phyloP scores from a whole-genome alignment of 2,888 invertebrate genomes.

The Saturnia pavonia region DNA sequence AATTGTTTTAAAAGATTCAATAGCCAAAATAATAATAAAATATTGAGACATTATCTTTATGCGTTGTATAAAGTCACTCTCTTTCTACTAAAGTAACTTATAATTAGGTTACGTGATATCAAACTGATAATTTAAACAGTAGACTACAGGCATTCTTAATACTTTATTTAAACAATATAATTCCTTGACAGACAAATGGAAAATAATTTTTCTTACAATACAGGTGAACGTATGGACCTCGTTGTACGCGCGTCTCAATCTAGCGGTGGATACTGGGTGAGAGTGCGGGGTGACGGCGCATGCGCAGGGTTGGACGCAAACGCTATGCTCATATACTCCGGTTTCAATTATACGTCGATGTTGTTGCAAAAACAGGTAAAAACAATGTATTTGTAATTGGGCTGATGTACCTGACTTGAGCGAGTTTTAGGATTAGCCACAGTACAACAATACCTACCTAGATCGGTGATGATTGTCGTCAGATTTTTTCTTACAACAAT shows the following conservation, averaged over 20 bases:
- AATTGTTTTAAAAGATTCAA: too few relatives aligned
- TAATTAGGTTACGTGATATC: too few relatives aligned
- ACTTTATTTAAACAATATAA: neutral
- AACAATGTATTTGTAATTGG: neutral
- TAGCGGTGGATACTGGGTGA: conserved; percentile 79
- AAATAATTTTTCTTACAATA: conserved; percentile 34
- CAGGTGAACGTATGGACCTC: conserved; percentile 85
- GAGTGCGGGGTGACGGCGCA: conserved; percentile 72
- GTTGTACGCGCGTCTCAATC: conserved; percentile 77
- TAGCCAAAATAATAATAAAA: too few relatives aligned
- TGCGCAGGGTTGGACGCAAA: conserved; percentile 69
- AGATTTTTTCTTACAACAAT: neutral
- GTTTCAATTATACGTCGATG: conserved; percentile 73
- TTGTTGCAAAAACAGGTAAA: conserved; percentile 54
- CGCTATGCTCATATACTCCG: conserved; percentile 77
- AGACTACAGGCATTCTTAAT: neutral
- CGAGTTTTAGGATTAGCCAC: too few relatives aligned
- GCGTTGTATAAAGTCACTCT: too few relatives aligned
- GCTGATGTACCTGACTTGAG: neutral
- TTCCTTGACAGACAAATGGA: neutral
- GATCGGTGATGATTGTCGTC: too few relatives aligned
- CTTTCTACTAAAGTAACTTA: too few relatives aligned
- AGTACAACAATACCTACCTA: too few relatives aligned
- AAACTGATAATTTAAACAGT: neutral
- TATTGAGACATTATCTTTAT: too few relatives aligned